phyloP scores from a whole-genome alignment of 2,113 vertebrate genomes.

The Apodemus sylvaticus region DNA sequence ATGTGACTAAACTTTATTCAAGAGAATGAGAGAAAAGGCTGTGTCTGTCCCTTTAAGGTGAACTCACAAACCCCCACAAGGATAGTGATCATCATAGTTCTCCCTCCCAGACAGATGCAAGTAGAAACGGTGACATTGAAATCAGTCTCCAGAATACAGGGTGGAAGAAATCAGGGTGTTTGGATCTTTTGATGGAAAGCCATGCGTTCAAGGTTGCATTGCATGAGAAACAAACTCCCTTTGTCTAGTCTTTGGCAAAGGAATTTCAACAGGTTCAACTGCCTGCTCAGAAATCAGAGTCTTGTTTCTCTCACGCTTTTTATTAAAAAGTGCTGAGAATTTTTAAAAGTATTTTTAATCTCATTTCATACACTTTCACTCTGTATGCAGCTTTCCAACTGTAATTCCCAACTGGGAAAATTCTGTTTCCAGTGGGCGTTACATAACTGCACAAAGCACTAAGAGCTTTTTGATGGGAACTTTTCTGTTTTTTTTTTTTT shows the following conservation, averaged over 20 bases:
- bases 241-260: background rate
- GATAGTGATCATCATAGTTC: background rate
- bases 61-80: background rate
- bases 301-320: conserved; percentile 25
- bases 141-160: background rate
- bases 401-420: conserved; percentile 28
- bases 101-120: background rate
- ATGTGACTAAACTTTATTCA: background rate
- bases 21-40: background rate
- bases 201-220: background rate
- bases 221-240: background rate
- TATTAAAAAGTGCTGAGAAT: background rate
- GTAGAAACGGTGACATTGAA: background rate
- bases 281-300: conserved; percentile 19
- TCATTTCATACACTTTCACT: conserved; percentile 41
- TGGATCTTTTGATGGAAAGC: conserved; percentile 31
- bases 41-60: background rate
- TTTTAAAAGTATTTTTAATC: conserved; percentile 2
- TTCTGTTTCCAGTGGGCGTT: conserved; percentile 42
- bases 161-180: background rate
- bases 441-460: conserved; percentile 21
- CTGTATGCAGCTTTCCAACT: conserved; percentile 16
- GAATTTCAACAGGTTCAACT: background rate
- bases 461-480: background rate
- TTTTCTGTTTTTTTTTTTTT: background rate